phyloP scores from a whole-genome alignment of 2,113 vertebrate genomes.

The Platysteira castanea region DNA sequence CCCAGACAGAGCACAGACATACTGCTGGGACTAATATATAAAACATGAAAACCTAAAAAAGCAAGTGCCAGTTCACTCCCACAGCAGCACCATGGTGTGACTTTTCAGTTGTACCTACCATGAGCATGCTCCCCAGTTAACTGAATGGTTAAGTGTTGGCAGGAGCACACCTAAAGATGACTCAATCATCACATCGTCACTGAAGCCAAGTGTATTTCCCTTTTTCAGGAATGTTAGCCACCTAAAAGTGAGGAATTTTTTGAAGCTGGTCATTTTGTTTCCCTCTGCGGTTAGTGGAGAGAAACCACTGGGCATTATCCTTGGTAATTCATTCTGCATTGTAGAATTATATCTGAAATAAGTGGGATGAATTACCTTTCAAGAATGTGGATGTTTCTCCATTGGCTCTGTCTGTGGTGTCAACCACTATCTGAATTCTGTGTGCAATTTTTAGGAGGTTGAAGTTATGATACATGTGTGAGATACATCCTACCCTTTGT shows the following conservation, averaged over 20 bases:
- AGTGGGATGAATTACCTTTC: not conserved
- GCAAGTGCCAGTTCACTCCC: not conserved
- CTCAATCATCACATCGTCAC: not conserved
- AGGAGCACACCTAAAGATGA: not conserved
- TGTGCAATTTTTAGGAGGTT: not conserved
- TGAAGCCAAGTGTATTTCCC: not conserved
- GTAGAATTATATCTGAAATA: not conserved
- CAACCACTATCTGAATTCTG: not conserved
- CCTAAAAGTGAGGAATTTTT: not conserved
- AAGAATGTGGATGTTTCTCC: not conserved
- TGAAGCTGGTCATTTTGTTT: not conserved
- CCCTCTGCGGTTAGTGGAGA: not conserved
- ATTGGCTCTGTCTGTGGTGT: not conserved
- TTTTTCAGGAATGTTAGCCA: not conserved
- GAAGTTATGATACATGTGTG: not conserved
- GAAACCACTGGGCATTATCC: not conserved
- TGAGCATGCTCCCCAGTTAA: not conserved
- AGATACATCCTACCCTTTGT: not conserved
- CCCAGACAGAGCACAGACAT: not conserved
- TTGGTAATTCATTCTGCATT: not conserved
- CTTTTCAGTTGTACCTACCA: not conserved
- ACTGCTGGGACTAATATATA: not conserved
- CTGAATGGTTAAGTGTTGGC: not conserved
- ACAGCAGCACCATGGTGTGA: not conserved
- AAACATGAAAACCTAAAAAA: not conserved